A percentile compares a stretch with the other conserved stretches of the same genome.
phyloP scores from a whole-genome alignment of 2,113 vertebrate species.

The Tachuris rubrigastra region DNA sequence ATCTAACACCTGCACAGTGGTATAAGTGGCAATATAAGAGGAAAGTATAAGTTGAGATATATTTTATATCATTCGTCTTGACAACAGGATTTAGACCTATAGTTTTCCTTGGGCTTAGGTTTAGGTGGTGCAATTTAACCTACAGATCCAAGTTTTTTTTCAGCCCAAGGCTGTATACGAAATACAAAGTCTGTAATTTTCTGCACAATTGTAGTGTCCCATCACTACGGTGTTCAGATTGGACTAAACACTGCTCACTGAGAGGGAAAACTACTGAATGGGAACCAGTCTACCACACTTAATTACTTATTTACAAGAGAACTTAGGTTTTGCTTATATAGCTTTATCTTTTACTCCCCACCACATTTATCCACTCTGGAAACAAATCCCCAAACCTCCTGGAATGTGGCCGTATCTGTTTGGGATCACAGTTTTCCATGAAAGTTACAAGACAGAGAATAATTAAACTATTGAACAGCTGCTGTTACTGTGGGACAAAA shows the following conservation, averaged over 20 bases:
- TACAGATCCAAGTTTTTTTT: not conserved
- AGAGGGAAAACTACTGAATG: not conserved
- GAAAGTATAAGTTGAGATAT: not conserved
- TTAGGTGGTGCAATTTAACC: not conserved
- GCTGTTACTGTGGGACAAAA: not conserved
- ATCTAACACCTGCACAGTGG: not conserved
- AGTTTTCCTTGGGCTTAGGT: not conserved
- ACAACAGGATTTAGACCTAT: not conserved
- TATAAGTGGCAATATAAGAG: not conserved
- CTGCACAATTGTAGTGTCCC: accelerated
- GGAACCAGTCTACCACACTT: not conserved
- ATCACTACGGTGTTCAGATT: not conserved
- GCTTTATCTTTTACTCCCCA: not conserved
- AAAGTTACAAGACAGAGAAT: not conserved
- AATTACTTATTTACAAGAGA: not conserved
- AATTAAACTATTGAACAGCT: not conserved
- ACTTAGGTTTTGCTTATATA: not conserved
- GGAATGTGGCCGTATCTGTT: not conserved
- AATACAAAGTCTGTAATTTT: not conserved
- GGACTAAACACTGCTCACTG: not conserved
- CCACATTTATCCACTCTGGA: not conserved
- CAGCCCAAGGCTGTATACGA: not conserved
- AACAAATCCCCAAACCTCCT: not conserved
- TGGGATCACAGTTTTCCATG: not conserved
- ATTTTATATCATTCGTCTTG: not conserved